A percentile compares a stretch with the other conserved stretches of the same genome.
Conservation (phyloP, 2,797 vertebrate species). For the Acanthopagrus latus region DNA sequence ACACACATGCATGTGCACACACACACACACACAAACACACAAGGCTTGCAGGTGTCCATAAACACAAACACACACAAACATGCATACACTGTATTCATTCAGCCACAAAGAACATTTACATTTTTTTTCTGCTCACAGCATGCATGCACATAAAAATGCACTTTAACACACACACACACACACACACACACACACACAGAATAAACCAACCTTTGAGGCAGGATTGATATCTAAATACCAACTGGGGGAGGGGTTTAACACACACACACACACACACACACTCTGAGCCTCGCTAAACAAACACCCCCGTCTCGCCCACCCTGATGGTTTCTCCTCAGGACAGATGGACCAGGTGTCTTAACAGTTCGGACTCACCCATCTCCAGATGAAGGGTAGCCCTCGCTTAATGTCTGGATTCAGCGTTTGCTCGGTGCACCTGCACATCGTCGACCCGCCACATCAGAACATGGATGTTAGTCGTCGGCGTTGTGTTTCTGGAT, state of each 20-base stretch:
- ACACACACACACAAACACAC: constrained; percentile 5
- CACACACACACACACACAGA: constrained; percentile 1
- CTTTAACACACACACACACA: neutral
- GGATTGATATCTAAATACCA: constrained; percentile 43
- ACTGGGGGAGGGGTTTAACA: neutral
- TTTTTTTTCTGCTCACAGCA: constrained; percentile 12
- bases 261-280: constrained; percentile 1
- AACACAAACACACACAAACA: constrained; percentile 24
- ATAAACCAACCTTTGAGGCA: constrained; percentile 35
- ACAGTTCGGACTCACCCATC: neutral
- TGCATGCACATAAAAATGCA: neutral
- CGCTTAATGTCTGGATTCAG: constrained; percentile 6
- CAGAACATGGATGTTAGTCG: constrained; percentile 33
- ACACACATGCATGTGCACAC: neutral
- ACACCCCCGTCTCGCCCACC: neutral
- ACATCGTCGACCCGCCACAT: too few species aligned
- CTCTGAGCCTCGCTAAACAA: neutral
- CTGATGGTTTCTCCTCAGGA: constrained; percentile 4
- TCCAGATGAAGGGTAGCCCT: neutral
- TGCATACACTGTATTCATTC: constrained; percentile 15
- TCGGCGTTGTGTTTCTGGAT: constrained; percentile 14
- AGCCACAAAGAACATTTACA: constrained; percentile 24
- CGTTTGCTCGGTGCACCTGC: too few species aligned
- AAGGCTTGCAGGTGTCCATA: constrained; percentile 12
- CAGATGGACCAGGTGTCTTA: neutral